Evolutionary conservation across 2,888 invertebrate genomes (phyloP), one percentile per base, ranked within the genome.

Genomic region (Cataglyphis livida): DNA sequence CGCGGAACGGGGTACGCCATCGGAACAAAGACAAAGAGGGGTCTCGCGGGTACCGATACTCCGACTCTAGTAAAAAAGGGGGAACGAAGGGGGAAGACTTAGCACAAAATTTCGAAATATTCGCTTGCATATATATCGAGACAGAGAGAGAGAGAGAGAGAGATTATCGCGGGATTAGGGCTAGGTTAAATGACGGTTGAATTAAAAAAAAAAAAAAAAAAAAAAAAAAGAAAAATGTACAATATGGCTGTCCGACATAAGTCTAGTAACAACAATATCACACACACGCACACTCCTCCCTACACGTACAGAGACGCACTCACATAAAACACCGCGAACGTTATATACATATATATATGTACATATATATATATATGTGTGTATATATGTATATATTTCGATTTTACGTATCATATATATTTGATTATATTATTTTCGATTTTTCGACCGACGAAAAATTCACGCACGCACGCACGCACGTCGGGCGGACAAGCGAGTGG

Each of bases 191-290:
- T 59, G 79, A 81, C 44, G 71, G 78, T 81, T 82, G 75, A 73
- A 57, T 81, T 75, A 78, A 84, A 88, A 85, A 85, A 89, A 89
- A 28, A 28, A 28, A 28, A 28, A 84, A 85, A 89, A 89, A 89
- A 25, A 25, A 25, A 25, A 25, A 85, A 35, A 35, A 35, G 6
- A 35, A 35, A 35, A 89, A 89, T 90, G 85, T 89, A 90, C 92
- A 93, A 93, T 90, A 93, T 93, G 93, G 92, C 92, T 92, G 90
- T 1, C 91, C 89, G 76, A 82, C 82, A 81, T 88, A 88, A 89
- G 91, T 89, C 89, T 83, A 79, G 85, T 87, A 91, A 90, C 87
- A 91, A 90, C 86, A 89, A 90, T 88, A 88, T 85, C 84, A 65
- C 21, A 59, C 73, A n/a, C 25, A 25, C 18, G 18, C 6, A 7